Evolutionary conservation across 1,140 invertebrate species (phyloP), one percentile per base, ranked within the genome.

Genomic region (Galendromus occidentalis): DNA sequence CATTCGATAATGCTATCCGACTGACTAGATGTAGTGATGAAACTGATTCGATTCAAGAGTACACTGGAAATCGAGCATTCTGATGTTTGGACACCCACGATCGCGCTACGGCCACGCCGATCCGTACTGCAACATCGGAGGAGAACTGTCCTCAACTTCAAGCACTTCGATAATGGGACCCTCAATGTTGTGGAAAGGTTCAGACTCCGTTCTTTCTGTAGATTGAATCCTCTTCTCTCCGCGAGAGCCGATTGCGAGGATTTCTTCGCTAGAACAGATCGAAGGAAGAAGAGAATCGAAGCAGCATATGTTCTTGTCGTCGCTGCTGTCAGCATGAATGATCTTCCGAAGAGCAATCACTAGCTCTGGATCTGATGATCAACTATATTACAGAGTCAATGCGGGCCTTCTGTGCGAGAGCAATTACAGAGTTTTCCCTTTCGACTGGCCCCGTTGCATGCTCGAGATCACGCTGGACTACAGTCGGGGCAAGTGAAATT

Each of bases 361-460:
- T 9, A 9, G 4, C 4, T 39, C 4, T 6, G 9, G 33, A 39
- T 39, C 9, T 9, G 9, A 39, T 9, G 33, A 39, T 39, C 9
- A 4, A 47, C 4, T 47, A 6, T 22, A 4, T 47, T 47, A 18
- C 1, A 59, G 22, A 33, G 22, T 59, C 25, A 59, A 59, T 22
- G 33, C 33, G 14, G 51, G 51, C 14, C 14, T 59, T 4, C 33
- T 59, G 20, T 59, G 51, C 9, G 17, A 25, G 14, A 59, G 51
- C 51, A 59, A 59, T 22, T 59, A 20, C 51, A 17, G 51, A 12
- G 51, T 59, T 25, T 59, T 59, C 22, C 51, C 51, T 29, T 59
- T 59, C 22, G 51, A 59, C 25, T 59, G 51, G 51, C 51, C 22
- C 12, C 25, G 51, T 5, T 59, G 51, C 51, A 59, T 59, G 51